Evolutionary conservation across 2,888 invertebrate species (phyloP).

Genomic region (Cryptosula pallasiana): DNA sequence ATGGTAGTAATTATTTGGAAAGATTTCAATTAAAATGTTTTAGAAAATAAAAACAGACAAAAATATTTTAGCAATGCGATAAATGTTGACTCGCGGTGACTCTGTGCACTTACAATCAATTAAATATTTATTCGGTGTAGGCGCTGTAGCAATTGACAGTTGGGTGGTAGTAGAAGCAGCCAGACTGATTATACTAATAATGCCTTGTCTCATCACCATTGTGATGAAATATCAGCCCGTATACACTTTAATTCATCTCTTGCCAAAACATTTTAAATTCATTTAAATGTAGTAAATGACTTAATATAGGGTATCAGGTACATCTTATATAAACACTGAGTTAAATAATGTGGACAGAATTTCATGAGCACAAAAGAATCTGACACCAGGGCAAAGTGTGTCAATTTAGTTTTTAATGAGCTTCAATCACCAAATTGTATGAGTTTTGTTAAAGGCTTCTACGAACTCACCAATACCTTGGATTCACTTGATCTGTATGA

Average conservation of each 20-base stretch:
- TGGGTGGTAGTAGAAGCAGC: background rate
- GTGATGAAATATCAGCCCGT: background rate
- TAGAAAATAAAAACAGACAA: too few relatives aligned
- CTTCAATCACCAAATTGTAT: background rate
- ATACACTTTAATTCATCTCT: background rate
- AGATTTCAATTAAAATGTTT: too few relatives aligned
- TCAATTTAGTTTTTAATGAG: constrained; percentile 2
- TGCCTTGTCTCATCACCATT: background rate
- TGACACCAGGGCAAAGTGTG: background rate
- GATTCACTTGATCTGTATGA: too few relatives aligned
- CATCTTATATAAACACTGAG: background rate
- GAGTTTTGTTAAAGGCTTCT: too few relatives aligned
- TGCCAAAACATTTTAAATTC: background rate
- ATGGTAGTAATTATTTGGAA: too few relatives aligned
- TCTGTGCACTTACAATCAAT: background rate
- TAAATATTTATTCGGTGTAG: too few relatives aligned
- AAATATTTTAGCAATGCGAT: too few relatives aligned
- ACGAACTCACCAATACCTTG: too few relatives aligned
- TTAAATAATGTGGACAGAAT: background rate
- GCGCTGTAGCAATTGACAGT: background rate
- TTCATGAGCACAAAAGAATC: background rate
- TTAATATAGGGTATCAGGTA: background rate
- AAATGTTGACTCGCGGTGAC: too few relatives aligned
- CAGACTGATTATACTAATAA: background rate
- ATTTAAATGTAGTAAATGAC: background rate